phyloP scores from a whole-genome alignment of 2,888 invertebrate genomes.

The Aleiodes testaceus region DNA sequence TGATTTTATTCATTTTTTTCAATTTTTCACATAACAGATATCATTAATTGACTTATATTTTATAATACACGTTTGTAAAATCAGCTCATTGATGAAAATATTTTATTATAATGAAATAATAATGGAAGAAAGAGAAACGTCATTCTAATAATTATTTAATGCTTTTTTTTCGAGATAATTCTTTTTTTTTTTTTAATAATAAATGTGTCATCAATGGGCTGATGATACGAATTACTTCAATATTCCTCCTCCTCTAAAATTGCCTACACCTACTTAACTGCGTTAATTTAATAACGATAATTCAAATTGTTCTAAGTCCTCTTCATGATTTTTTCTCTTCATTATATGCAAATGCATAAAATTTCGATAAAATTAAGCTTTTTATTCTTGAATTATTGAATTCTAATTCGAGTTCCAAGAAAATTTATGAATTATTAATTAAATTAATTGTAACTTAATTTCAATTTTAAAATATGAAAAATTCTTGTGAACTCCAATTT shows the following conservation, averaged over 20 bases:
- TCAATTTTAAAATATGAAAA: neutral
- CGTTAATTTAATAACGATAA: slow-evolving; percentile 43
- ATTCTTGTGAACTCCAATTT: neutral
- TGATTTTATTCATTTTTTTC: neutral
- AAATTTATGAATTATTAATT: slow-evolving; percentile 4
- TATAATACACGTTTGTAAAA: slow-evolving; percentile 34
- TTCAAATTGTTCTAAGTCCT: slow-evolving; percentile 35
- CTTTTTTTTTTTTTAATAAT: neutral
- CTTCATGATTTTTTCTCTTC: slow-evolving; percentile 16
- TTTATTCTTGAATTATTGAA: slow-evolving; percentile 26
- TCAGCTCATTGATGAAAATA: slow-evolving; percentile 19
- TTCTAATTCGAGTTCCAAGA: slow-evolving; percentile 26
- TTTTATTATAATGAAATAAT: neutral
- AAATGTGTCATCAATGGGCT: slow-evolving; percentile 14
- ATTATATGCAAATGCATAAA: slow-evolving; percentile 25
- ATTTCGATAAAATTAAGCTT: slow-evolving; percentile 17
- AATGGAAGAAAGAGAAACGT: neutral
- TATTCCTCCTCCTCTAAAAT: slow-evolving; percentile 51
- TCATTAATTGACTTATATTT: slow-evolving; percentile 43
- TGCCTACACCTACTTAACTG: slow-evolving; percentile 57
- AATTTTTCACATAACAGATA: slow-evolving; percentile 26
- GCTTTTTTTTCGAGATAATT: neutral
- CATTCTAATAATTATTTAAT: neutral
- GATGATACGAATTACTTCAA: slow-evolving; percentile 41
- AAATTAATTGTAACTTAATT: neutral